A percentile compares a stretch with the other conserved stretches of the same genome.
phyloP scores from a whole-genome alignment of 2,113 vertebrate species.

The Rousettus leschenaultii region DNA sequence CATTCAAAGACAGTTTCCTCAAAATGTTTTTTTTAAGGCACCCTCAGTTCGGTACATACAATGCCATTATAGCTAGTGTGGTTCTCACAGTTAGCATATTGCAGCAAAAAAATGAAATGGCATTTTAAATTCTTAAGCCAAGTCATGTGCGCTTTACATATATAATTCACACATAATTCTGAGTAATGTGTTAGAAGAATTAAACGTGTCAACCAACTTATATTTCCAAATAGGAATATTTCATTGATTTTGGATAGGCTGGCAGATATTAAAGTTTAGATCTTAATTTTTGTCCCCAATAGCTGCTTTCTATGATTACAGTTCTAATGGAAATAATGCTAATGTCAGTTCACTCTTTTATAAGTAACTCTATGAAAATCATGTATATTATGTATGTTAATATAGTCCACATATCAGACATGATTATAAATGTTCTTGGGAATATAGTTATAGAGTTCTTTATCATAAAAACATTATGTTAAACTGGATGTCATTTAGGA shows the following conservation, averaged over 20 bases:
- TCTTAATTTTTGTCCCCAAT: neutral
- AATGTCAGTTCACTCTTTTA: neutral
- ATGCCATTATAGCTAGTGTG: neutral
- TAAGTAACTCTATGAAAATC: neutral
- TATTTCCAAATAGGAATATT: neutral
- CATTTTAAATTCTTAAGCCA: conserved; percentile 6
- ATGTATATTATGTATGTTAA: neutral
- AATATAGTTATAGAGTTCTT: neutral
- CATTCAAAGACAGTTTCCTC: neutral
- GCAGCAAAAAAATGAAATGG: neutral
- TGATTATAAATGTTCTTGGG: neutral
- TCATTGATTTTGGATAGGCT: neutral
- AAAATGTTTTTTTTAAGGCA: neutral
- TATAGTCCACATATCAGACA: neutral
- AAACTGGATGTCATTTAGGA: neutral
- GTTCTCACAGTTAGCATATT: neutral
- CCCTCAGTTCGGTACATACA: neutral
- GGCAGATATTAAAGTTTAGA: neutral
- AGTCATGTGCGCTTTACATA: neutral
- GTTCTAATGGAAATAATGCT: neutral
- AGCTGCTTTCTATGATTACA: neutral
- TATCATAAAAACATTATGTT: neutral
- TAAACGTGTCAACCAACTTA: neutral
- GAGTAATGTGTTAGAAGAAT: neutral
- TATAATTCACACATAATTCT: conserved; percentile 47